phyloP scores from a whole-genome alignment of 2,797 vertebrate genomes.

The Pseudotriccus pelzelni region DNA sequence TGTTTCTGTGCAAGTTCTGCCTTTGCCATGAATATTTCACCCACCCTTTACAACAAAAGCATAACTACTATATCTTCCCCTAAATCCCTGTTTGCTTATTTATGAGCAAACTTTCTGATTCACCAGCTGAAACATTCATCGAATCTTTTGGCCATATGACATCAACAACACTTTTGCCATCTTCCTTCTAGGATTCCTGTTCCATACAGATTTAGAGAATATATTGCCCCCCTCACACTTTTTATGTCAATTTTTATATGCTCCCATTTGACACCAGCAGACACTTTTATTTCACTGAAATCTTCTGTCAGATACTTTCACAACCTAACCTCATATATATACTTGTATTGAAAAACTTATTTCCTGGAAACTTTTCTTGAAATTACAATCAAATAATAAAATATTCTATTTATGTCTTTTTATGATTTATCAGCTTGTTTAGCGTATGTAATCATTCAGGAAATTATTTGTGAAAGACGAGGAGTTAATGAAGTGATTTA shows the following conservation, averaged over 20 bases:
- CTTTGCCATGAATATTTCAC: neutral
- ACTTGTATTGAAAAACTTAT: neutral
- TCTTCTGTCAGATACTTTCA: neutral
- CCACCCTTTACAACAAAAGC: neutral
- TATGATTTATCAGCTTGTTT: neutral
- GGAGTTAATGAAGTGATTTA: neutral
- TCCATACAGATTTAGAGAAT: neutral
- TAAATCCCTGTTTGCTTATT: neutral
- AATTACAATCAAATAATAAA: neutral
- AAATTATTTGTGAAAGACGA: neutral
- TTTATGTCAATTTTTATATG: neutral
- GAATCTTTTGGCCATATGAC: neutral
- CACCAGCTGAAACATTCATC: neutral
- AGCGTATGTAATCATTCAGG: neutral
- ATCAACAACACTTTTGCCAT: neutral
- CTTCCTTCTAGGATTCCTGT: neutral
- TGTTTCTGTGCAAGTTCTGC: neutral
- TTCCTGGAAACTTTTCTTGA: neutral
- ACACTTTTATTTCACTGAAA: neutral
- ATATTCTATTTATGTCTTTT: neutral
- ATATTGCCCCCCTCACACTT: neutral
- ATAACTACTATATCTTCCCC: neutral
- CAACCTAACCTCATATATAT: neutral
- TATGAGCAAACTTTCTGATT: neutral
- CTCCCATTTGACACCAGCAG: neutral